Evolutionary conservation across 2,113 vertebrate species (phyloP).

Genomic region (Elaphurus davidianus): DNA sequence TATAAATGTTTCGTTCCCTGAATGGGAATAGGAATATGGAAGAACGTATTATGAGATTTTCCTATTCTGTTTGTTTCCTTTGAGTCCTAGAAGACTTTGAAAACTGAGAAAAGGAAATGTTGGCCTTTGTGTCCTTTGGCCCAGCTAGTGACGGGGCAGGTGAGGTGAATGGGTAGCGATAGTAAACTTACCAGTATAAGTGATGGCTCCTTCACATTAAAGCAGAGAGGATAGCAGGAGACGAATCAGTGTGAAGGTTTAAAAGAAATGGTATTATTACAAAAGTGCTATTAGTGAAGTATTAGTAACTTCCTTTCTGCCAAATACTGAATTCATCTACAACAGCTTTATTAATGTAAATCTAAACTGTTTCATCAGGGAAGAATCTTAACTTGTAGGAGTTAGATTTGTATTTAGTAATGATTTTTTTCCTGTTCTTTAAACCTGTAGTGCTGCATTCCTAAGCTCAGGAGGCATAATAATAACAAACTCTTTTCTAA

Average conservation of each 20-base stretch:
- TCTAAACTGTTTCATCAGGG: slow-evolving; percentile 29
- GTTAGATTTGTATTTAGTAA: slow-evolving; percentile 49
- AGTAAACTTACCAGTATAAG: not conserved
- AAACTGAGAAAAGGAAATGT: not conserved
- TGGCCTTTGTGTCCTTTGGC: not conserved
- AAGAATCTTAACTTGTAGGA: slow-evolving; percentile 18
- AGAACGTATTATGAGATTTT: not conserved
- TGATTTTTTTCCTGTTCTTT: slow-evolving; percentile 56
- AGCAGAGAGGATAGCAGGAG: not conserved
- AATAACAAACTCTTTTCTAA: slow-evolving; percentile 62
- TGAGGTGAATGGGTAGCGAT: not conserved
- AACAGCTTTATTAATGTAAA: slow-evolving; percentile 8
- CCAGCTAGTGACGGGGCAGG: not conserved
- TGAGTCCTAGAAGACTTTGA: slow-evolving; percentile 8
- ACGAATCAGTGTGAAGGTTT: not conserved
- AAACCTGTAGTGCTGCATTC: slow-evolving; percentile 73
- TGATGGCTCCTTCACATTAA: not conserved
- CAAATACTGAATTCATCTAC: not conserved
- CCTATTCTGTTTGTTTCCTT: not conserved
- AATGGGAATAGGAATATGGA: not conserved
- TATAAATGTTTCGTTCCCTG: not conserved
- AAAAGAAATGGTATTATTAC: slow-evolving; percentile 7
- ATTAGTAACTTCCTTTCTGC: not conserved
- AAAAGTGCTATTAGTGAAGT: not conserved
- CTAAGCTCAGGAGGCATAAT: slow-evolving; percentile 63